A percentile compares a stretch with the other conserved stretches of the same genome.
Conservation (phyloP, 2,888 invertebrate genomes). For the Drosophila sordidula region DNA sequence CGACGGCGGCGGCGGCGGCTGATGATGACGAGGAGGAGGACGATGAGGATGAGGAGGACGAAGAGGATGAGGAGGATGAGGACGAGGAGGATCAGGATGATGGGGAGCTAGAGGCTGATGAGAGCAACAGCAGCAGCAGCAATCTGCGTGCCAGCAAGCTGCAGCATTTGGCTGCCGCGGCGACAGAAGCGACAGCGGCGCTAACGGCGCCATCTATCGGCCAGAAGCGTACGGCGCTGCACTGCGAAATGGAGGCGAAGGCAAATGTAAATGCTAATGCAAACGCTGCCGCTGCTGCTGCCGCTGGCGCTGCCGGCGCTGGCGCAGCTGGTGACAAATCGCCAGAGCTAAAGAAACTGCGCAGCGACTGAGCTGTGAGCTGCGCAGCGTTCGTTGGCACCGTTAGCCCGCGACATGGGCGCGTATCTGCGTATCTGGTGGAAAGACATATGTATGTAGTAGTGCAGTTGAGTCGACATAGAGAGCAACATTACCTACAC, state of each 20-base stretch:
- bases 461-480: conserved; percentile 70
- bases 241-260: conserved; percentile 62
- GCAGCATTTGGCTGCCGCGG: conserved; percentile 59
- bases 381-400: conserved; percentile 10
- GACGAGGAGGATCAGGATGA: conserved; percentile 65
- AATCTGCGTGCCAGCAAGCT: conserved; percentile 65
- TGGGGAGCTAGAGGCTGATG: conserved; percentile 75
- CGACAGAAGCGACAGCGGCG: conserved; percentile 21
- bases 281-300: conserved; percentile 47
- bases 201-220: conserved; percentile 59
- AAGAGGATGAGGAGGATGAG: conserved; percentile 57
- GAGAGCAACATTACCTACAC: conserved; percentile 80
- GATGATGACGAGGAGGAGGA: conserved; percentile 51
- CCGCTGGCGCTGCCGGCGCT: conserved; percentile 24
- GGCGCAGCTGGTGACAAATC: conserved; percentile 73
- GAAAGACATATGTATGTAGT: conserved; percentile 79
- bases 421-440: conserved; percentile 63
- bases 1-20: conserved; percentile 22
- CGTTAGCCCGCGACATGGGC: conserved; percentile 17
- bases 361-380: conserved; percentile 81
- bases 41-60: conserved; percentile 40
- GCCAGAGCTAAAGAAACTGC: conserved; percentile 84
- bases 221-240: conserved; percentile 73
- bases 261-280: conserved; percentile 21
- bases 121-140: conserved; percentile 73